Conservation (phyloP, 2,888 invertebrate genomes). For the Amiota mariae region DNA sequence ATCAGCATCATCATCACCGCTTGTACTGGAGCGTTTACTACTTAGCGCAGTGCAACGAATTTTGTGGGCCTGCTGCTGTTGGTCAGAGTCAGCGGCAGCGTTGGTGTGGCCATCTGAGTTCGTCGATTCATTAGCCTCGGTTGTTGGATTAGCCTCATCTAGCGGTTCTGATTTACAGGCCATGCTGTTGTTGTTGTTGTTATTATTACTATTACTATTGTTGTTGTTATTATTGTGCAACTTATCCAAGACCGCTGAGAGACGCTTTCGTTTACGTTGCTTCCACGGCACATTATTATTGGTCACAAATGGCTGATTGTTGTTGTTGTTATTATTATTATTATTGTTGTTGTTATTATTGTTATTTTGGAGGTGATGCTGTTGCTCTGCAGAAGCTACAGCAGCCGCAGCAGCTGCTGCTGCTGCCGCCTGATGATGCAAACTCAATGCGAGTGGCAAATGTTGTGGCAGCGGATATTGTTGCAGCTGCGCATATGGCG, state of each 20-base stretch:
- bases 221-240: slow-evolving; percentile 76
- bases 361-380: slow-evolving; percentile 45
- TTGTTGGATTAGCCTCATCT: slow-evolving; percentile 44
- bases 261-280: slow-evolving; percentile 84
- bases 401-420: slow-evolving; percentile 64
- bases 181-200: slow-evolving; percentile 52
- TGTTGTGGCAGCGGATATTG: slow-evolving; percentile 64
- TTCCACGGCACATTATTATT: slow-evolving; percentile 80
- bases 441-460: slow-evolving; percentile 62
- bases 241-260: slow-evolving; percentile 87
- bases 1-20: slow-evolving; percentile 66
- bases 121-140: slow-evolving; percentile 26
- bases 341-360: slow-evolving; percentile 55
- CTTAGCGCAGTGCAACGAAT: slow-evolving; percentile 31
- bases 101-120: background rate
- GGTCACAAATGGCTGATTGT: slow-evolving; percentile 77
- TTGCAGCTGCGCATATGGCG: slow-evolving; percentile 57
- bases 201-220: slow-evolving; percentile 73
- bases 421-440: slow-evolving; percentile 66
- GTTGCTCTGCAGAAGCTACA: slow-evolving; percentile 66
- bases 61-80: slow-evolving; percentile 25
- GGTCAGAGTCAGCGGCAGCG: background rate
- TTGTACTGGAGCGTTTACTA: slow-evolving; percentile 56
- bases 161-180: slow-evolving; percentile 58
- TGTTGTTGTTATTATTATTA: slow-evolving; percentile 70